These are phyloP conservation scores for Porites rus DNA, from an alignment of 92 coral and sea anemone genomes.

Conservation along the genomic window DNA sequence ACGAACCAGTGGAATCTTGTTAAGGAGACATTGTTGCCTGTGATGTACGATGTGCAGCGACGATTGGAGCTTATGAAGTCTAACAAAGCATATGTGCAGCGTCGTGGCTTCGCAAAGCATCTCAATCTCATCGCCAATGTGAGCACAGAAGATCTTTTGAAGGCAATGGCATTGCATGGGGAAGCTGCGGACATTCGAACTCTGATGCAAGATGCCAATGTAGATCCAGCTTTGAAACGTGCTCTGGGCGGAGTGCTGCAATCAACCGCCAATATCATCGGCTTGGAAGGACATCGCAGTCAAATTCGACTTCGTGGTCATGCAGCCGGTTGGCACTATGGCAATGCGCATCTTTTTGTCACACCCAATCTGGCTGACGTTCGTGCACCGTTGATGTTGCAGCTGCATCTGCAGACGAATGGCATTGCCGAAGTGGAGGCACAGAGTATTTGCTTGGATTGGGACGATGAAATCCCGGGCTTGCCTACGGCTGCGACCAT, in stretches of 20 bases:
- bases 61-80: not conserved
- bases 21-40: not conserved
- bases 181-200: not conserved
- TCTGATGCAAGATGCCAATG: not conserved
- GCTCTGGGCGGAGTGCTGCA: constrained; percentile 4
- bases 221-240: not conserved
- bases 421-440: constrained; percentile 2
- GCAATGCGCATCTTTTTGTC: not conserved
- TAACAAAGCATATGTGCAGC: not conserved
- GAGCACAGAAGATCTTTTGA: constrained; percentile 1
- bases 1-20: too few species aligned
- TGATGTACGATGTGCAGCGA: constrained; percentile 7
- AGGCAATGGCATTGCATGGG: constrained; percentile 2
- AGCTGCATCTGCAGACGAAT: constrained; percentile 2
- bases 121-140: not conserved
- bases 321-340: constrained; percentile 3
- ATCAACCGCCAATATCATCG: not conserved
- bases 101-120: not conserved
- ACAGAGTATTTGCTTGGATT: not conserved
- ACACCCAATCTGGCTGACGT: constrained; percentile 4
- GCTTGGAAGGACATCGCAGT: constrained; percentile 6
- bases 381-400: constrained; percentile 1
- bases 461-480: constrained; percentile 5
- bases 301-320: not conserved
- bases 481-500: not conserved